A percentile compares a stretch with the other conserved stretches of the same genome.
These are phyloP conservation scores for Lomographa bimaculata DNA, from an alignment of 2,888 invertebrate genomes.

Conservation along the genomic window DNA sequence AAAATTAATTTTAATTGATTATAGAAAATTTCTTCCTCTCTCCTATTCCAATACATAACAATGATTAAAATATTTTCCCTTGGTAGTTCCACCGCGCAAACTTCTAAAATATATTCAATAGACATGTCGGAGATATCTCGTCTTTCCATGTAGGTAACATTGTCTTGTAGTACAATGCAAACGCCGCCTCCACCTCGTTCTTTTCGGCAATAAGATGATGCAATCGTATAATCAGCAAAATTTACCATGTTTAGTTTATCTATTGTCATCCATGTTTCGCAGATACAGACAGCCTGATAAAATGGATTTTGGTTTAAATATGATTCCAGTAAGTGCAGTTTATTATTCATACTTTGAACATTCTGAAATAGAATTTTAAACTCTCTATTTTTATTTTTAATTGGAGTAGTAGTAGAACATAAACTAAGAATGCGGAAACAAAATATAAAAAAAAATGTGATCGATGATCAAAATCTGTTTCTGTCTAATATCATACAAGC, in stretches of 20 bases:
- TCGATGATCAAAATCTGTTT: no score
- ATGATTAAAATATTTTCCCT: conserved; percentile 1
- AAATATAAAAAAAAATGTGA: no score
- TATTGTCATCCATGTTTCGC: conserved; percentile 1
- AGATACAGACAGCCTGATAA: conserved; percentile 2
- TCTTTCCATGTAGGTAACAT: conserved; percentile 1
- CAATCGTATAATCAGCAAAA: neutral
- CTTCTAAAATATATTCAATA: conserved; percentile 3
- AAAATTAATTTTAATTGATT: neutral
- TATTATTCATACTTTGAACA: neutral
- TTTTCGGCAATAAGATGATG: conserved; percentile 4
- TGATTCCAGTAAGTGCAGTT: neutral
- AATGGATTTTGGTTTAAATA: neutral
- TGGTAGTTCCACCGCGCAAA: neutral
- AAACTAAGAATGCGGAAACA: no score
- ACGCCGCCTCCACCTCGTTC: neutral
- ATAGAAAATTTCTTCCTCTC: no score
- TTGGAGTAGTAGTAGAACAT: no score
- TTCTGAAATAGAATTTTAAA: conserved; percentile 4
- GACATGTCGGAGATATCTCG: conserved; percentile 1
- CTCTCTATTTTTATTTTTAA: neutral
- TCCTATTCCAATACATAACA: conserved; percentile 1
- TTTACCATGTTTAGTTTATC: neutral
- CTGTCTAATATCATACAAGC: no score
- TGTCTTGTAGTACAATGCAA: neutral